These are phyloP conservation scores for Myioborus miniatus DNA, from an alignment of 2,797 vertebrate genomes.

Conservation along the genomic window DNA sequence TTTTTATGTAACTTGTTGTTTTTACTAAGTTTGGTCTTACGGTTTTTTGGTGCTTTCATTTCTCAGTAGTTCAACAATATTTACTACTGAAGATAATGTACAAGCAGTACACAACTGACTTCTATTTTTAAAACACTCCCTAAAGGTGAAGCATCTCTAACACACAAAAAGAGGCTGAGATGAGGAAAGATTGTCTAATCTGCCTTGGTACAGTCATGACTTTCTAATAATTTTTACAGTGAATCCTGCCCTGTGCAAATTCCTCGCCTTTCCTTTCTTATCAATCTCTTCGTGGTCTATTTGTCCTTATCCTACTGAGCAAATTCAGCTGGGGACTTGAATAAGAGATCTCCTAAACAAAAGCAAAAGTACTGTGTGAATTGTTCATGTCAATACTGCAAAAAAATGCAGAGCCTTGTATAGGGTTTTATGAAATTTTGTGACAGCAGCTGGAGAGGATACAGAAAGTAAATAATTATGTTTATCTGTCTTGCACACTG, in stretches of 20 bases:
- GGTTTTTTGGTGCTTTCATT: slow-evolving; percentile 53
- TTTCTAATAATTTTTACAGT: not conserved
- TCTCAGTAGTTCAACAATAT: slow-evolving; percentile 52
- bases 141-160: not conserved
- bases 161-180: not conserved
- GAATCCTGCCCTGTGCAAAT: not conserved
- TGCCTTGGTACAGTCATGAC: not conserved
- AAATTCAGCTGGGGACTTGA: not conserved
- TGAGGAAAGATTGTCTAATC: not conserved
- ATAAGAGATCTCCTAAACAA: not conserved
- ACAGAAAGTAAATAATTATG: not conserved
- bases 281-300: not conserved
- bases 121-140: slow-evolving; percentile 21
- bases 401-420: not conserved
- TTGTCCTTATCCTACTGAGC: not conserved
- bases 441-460: not conserved
- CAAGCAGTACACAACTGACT: slow-evolving; percentile 28
- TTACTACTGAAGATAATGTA: slow-evolving; percentile 14
- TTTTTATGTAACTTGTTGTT: slow-evolving; percentile 73
- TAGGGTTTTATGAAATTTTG: not conserved
- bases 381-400: not conserved
- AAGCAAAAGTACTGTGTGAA: not conserved
- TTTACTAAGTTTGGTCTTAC: slow-evolving; percentile 70
- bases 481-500: not conserved
- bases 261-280: not conserved